Base-by-base conservation (phyloP, 1,140 invertebrate species). In the Diabrotica undecimpunctata region DNA sequence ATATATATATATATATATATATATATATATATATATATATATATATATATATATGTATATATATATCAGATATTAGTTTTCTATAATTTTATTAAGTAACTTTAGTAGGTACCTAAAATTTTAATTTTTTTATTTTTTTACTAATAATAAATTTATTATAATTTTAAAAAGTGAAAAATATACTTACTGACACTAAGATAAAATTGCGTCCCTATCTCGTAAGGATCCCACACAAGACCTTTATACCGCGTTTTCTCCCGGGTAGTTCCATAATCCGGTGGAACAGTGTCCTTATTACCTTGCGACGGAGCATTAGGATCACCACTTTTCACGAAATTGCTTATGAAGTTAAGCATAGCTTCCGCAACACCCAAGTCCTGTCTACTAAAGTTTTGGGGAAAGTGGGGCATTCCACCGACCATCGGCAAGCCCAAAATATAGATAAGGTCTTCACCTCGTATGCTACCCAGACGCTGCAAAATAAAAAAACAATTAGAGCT, bases 361-460 rank as follows among this genome's bases (percentile, higher is more conserved):
- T 92, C 87, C 0, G 90, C 86, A 10, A 94, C 86, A 7, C 86
- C 83, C 69, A 88, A 84, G 77, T 95, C 93, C 25, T 87, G 85
- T 10, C 86, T 79, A 14, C 86, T 89, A 81, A 90, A 95, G 79
- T 92, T 92, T 46, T 86, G 83, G 0, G 87, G 84, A 61, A 87
- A 84, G 66, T 82, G 82, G 9, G 84, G 81, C 62, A 82, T 78
- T 25, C 83, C 90, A 3, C 86, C 87, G 35, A 94, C 88, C 54
- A 96, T 78, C 0, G 94, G 94, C 51, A 93, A 85, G 0, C 94
- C 94, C 68, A 96, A 87, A 59, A 96, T 85, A 78, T 95, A 96
- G 1, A 90, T 83, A 46, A 96, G 79, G 54, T 94, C 92, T 75
- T 96, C 93, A 7, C 93, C 91, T 35, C 90, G 84, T 0, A 95